Percentiles rank a stretch among this genome's conserved stretches.
Evolutionary conservation across 30 jellyfish, hydroid and myxozoan species (phyloP).

Genomic region (Hydractinia echinata): DNA sequence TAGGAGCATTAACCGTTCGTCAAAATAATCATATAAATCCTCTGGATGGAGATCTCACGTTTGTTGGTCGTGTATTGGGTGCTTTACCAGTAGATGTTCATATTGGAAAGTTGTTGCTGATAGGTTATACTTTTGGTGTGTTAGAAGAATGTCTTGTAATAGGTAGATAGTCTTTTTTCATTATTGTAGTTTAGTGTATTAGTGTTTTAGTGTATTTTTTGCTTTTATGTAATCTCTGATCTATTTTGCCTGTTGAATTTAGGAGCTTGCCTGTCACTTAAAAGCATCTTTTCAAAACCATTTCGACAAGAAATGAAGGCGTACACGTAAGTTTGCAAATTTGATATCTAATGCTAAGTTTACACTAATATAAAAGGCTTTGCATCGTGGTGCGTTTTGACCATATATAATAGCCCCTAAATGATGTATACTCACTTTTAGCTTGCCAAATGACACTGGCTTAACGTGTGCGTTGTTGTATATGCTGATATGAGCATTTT

Average conservation of each 20-base stretch:
- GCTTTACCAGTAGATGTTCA: slow-evolving; percentile 87
- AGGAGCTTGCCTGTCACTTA: slow-evolving; percentile 86
- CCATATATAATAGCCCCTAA: too few relatives aligned
- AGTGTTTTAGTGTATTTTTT: background rate
- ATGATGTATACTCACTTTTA: too few relatives aligned
- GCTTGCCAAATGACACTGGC: too few relatives aligned
- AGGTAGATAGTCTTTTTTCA: slow-evolving; percentile 39
- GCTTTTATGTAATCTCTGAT: background rate
- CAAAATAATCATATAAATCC: slow-evolving; percentile 75
- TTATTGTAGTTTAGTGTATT: background rate
- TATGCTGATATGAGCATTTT: too few relatives aligned
- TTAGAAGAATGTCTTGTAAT: slow-evolving; percentile 84
- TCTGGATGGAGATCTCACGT: slow-evolving; percentile 88
- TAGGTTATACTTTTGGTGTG: slow-evolving; percentile 84
- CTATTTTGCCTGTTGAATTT: background rate
- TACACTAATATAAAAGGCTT: too few relatives aligned
- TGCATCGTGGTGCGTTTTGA: too few relatives aligned
- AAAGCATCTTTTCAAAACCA: slow-evolving; percentile 79
- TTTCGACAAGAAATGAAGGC: slow-evolving; percentile 69
- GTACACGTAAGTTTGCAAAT: slow-evolving; percentile 44
- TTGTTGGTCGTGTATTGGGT: slow-evolving; percentile 86
- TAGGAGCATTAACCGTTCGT: slow-evolving; percentile 91
- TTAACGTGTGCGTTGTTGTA: too few relatives aligned
- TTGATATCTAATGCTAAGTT: too few relatives aligned
- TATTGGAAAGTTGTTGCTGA: slow-evolving; percentile 67